Evolutionary conservation across 2,888 invertebrate species (phyloP), one percentile per base, ranked within the genome.

Genomic region (Eupithecia inturbata): DNA sequence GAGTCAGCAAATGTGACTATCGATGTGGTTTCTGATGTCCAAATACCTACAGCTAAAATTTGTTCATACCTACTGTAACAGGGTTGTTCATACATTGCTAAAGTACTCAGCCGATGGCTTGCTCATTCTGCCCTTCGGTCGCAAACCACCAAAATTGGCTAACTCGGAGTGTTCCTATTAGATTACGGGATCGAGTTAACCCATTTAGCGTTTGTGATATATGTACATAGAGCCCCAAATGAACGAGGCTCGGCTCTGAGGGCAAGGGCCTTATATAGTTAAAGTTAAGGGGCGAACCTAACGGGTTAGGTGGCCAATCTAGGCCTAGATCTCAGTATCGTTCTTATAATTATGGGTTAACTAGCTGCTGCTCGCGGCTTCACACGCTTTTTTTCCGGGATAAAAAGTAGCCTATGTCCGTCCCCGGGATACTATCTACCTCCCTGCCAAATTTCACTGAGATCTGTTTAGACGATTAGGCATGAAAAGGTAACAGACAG

Each of bases 131-230:
- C 66, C 14, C 22, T 70, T 45, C 70, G 68, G 72, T 62, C 68
- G 62, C 73, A 72, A 78, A 76, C 74, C 70, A 69, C 64, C 71
- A 36, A 75, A 77, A 77, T 78, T 75, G 78, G 71, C 70, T 74
- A 70, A 71, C 71, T 75, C 64, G 67, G 63, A 76, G 74, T 69
- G 74, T 72, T 72, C 67, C 69, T 67, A 77, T 78, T 78, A 78
- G 78, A 77, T 78, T 74, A 74, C 71, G 70, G 70, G 64, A 28
- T 19, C 70, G 67, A 73, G 76, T 77, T 77, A 78, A 74, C 73
- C 71, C 73, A 73, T 69, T 79, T 78, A 73, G 71, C 57, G 71
- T 71, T 75, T 73, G 69, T 57, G 74, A 73, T 72, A 36, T 69
- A n/a, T n/a, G n/a, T n/a, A 73, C 64, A 62, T 67, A 66, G 39